Base-by-base conservation (phyloP, 2,888 invertebrate genomes). In the Acronicta alni region DNA sequence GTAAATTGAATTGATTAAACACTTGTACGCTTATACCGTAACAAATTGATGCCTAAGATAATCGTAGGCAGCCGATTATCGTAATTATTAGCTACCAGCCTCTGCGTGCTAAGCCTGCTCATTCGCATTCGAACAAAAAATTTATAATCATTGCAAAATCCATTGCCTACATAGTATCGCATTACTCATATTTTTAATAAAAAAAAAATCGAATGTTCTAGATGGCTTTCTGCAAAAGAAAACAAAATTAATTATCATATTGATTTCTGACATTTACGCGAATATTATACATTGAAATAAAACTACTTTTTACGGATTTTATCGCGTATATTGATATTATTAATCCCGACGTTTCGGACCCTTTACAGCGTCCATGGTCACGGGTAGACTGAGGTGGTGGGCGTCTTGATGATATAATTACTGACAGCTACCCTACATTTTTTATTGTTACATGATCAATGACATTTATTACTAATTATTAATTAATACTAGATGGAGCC, bases 41-140 rank as follows among this genome's bases (percentile, higher is more conserved):
- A 45, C 16, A 43, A 64, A 64, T 58, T 53, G 30, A 45, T 45
- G 30, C 18, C 14, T 53, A 37, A 5, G 30, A 41, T 45, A 38
- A 45, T 48, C 9, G 15, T 45, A 45, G 26, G 17, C 17, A 56
- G 52, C 47, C n/a, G 41, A 53, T 59, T 48, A 65, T 15, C 9
- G 16, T 65, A 26, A 53, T 65, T 59, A 59, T 32, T 14, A 10
- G 37, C 17, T 45, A 45, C 44, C 30, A 14, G 17, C 15, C 10
- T 47, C 10, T 48, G 59, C 65, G 53, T 49, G 39, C 17, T 26
- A 48, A 26, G 15, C 18, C 23, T 16, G 26, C 9, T 23, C 37
- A 51, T 20, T 26, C 14, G 3, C 15, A 49, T 37, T 44, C 64
- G 2, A 32, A 26, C 8, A 39, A 57, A 51, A 56, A 30, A 47